Percentiles rank a stretch among this genome's conserved stretches.
phyloP scores from a whole-genome alignment of 1,140 invertebrate species.

The Habropoda laboriosa region DNA sequence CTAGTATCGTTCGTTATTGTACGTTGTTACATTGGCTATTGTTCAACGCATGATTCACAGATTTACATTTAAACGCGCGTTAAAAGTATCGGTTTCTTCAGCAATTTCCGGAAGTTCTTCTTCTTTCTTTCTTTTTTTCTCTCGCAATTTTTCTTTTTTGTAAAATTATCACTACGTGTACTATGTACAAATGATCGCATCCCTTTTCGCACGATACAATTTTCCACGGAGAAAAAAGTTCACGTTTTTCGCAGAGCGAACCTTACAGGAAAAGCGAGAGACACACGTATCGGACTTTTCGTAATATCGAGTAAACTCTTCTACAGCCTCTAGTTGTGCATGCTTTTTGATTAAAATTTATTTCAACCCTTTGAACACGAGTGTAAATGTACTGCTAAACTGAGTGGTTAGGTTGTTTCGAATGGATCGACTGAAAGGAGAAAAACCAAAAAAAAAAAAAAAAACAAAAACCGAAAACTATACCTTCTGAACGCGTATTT shows the following conservation, averaged over 20 bases:
- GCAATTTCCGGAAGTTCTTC: no score
- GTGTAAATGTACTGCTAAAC: background rate
- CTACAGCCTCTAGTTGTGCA: background rate
- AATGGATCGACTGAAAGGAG: background rate
- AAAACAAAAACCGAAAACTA: no score
- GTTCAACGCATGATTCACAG: background rate
- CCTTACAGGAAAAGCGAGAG: no score
- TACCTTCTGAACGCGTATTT: background rate
- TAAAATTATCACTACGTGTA: conserved; percentile 1
- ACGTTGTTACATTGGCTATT: background rate
- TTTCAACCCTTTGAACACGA: background rate
- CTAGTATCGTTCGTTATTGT: background rate
- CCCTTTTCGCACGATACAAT: background rate
- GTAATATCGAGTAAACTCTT: background rate
- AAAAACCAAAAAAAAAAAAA: no score
- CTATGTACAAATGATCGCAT: conserved; percentile 22
- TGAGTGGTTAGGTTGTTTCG: background rate
- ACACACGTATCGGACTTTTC: background rate
- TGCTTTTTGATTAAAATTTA: conserved; percentile 10
- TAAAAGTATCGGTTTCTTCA: background rate
- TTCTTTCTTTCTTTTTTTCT: no score
- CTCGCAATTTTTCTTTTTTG: background rate
- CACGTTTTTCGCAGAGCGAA: background rate
- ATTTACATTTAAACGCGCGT: background rate
- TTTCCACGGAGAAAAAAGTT: no score